Evolutionary conservation across 2,888 invertebrate genomes (phyloP).

Genomic region (Gibbula magus): DNA sequence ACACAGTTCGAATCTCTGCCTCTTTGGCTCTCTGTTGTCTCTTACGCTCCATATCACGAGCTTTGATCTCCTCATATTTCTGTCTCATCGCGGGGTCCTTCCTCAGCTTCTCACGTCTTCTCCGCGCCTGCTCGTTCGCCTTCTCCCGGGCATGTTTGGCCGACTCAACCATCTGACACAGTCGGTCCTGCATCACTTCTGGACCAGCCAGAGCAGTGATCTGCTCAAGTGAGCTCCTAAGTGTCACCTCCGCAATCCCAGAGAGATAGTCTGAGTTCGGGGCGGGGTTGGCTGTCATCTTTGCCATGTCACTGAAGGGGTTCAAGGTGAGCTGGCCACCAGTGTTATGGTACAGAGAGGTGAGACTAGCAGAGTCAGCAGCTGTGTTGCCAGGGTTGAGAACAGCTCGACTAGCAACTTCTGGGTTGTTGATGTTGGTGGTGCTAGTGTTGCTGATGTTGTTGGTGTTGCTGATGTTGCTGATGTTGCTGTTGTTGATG

Average conservation of each 20-base stretch:
- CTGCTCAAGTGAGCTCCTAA: background rate
- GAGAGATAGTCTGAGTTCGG: background rate
- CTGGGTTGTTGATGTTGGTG: background rate
- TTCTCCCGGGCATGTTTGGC: background rate
- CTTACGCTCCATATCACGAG: conserved; percentile 3
- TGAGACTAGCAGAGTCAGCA: background rate
- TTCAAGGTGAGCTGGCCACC: background rate
- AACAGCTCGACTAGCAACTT: background rate
- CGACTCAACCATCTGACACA: background rate
- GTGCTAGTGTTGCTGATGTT: background rate
- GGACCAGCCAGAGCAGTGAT: background rate
- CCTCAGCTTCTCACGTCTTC: background rate
- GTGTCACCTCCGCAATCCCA: background rate
- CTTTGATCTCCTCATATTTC: conserved; percentile 6
- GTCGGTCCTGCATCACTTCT: background rate
- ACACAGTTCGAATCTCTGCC: background rate
- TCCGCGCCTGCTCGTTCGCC: conserved; percentile 5
- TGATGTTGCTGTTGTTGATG: background rate
- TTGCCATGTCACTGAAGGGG: background rate
- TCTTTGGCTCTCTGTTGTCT: conserved; percentile 4
- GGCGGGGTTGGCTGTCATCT: background rate
- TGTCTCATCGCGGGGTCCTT: background rate
- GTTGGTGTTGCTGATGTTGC: background rate
- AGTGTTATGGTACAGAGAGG: background rate
- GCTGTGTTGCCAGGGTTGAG: background rate